Percentiles rank a stretch among this genome's conserved stretches.
Evolutionary conservation across 2,888 invertebrate species (phyloP).

Genomic region (Adelphocoris suturalis): DNA sequence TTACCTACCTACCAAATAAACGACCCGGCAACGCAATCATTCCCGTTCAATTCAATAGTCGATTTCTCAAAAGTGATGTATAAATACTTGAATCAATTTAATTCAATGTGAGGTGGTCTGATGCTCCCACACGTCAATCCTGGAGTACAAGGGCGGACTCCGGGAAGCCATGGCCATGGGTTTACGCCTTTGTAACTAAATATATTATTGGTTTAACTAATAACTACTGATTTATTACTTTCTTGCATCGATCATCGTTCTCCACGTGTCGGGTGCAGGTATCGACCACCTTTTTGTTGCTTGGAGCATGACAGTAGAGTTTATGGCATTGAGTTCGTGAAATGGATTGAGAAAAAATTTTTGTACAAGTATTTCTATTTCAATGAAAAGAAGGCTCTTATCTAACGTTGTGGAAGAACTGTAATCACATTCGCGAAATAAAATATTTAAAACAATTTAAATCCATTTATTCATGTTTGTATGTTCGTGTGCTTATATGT

Average conservation of each 20-base stretch:
- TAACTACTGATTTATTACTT: background rate
- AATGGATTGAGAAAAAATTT: background rate
- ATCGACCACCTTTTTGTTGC: conserved; percentile 27
- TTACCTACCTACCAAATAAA: too few species aligned
- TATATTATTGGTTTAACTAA: conserved; percentile 14
- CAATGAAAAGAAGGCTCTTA: too few species aligned
- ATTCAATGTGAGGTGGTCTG: background rate
- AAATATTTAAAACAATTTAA: too few species aligned
- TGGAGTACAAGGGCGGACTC: background rate
- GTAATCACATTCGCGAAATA: too few species aligned
- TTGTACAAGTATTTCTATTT: too few species aligned
- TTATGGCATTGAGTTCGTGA: background rate
- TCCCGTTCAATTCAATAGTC: background rate
- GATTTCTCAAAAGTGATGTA: background rate
- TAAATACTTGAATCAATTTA: background rate
- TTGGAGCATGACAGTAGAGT: background rate
- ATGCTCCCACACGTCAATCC: conserved; percentile 30
- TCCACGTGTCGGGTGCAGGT: conserved; percentile 12
- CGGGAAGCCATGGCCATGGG: conserved; percentile 42
- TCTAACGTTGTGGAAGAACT: too few species aligned
- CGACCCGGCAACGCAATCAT: too few species aligned
- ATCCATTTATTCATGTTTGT: too few species aligned
- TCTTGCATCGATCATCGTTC: conserved; percentile 32
- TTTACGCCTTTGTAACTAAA: conserved; percentile 17
- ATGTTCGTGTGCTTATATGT: too few species aligned